A percentile compares a stretch with the other conserved stretches of the same genome.
These are phyloP conservation scores for Osmoderma eremita DNA, from an alignment of 2,888 invertebrate species.

Conservation along the genomic window DNA sequence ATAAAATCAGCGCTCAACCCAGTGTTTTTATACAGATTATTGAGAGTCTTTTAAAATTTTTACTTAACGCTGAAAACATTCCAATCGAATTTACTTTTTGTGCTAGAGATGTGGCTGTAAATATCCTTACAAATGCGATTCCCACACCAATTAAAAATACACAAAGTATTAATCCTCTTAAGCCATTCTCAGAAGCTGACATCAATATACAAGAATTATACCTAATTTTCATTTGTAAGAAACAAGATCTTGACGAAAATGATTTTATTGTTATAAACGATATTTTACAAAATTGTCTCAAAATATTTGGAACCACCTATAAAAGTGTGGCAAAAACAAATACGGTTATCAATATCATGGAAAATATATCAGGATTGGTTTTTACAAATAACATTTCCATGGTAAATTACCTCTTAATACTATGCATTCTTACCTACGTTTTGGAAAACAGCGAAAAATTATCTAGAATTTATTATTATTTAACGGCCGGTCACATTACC, in stretches of 20 bases:
- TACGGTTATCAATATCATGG: conserved; percentile 2
- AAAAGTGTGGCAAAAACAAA: not conserved
- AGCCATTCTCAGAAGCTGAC: not conserved
- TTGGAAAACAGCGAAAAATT: not conserved
- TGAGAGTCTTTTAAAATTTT: not conserved
- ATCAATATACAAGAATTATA: conserved; percentile 18
- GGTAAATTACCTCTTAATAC: not conserved
- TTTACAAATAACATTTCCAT: not conserved
- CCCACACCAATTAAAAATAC: not conserved
- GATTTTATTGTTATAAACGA: not conserved
- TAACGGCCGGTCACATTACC: not conserved
- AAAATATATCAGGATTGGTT: not conserved
- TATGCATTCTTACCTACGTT: not conserved
- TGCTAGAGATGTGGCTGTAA: not conserved
- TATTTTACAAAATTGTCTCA: conserved; percentile 1
- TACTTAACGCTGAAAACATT: not conserved
- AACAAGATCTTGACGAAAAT: not conserved
- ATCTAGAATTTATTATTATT: conserved; percentile 7
- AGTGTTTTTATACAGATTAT: too few relatives aligned
- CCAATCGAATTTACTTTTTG: not conserved
- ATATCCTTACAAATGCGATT: not conserved
- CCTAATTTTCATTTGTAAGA: not conserved
- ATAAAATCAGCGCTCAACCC: too few relatives aligned
- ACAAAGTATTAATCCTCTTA: not conserved
- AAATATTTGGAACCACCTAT: not conserved